Percentiles rank a stretch among this genome's conserved stretches.
phyloP scores from a whole-genome alignment of 2,888 invertebrate species.

The Philereme transversata region DNA sequence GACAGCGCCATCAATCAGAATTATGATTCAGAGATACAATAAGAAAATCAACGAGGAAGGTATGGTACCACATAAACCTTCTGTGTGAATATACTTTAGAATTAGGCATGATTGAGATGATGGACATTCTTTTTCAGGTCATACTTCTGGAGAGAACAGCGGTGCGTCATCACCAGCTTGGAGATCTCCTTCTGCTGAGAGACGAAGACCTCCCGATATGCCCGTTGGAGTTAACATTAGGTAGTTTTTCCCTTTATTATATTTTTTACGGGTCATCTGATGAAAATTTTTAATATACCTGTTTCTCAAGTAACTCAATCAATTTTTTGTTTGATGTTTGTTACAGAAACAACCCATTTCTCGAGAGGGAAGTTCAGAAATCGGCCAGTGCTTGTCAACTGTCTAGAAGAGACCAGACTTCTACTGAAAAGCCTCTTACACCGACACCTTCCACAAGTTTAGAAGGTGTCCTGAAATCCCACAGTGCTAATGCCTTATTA shows the following conservation, averaged over 20 bases:
- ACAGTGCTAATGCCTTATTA: constrained; percentile 74
- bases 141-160: constrained; percentile 80
- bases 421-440: constrained; percentile 59
- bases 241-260: constrained; percentile 41
- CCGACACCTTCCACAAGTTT: constrained; percentile 50
- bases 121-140: constrained; percentile 50
- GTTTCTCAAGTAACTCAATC: neutral
- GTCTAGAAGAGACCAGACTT: constrained; percentile 67
- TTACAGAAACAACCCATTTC: constrained; percentile 78
- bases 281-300: neutral
- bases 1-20: constrained; percentile 87
- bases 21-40: constrained; percentile 89
- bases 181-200: constrained; percentile 86
- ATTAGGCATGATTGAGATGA: neutral
- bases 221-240: constrained; percentile 78
- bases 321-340: neutral
- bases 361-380: constrained; percentile 85
- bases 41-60: constrained; percentile 85
- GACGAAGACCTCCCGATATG: constrained; percentile 82
- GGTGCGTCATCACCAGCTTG: constrained; percentile 87
- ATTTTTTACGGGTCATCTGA: neutral
- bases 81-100: neutral
- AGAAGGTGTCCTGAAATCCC: constrained; percentile 75
- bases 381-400: constrained; percentile 85
- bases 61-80: constrained; percentile 19